Conservation (phyloP, 64 coral and sea anemone species). For the Acropora tenuis region DNA sequence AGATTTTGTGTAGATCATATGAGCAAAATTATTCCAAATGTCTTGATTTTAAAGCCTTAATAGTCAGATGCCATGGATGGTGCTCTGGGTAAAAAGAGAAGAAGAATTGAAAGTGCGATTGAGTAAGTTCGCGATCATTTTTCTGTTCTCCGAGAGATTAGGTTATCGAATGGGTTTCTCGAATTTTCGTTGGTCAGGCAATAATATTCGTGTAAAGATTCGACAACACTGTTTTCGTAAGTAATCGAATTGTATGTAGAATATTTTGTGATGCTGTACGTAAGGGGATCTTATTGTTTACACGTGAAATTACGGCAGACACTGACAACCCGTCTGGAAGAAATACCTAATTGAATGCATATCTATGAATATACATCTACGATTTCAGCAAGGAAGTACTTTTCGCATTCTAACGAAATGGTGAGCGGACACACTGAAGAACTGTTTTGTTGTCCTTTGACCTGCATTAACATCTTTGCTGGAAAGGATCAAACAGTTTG, state of each 20-base stretch:
- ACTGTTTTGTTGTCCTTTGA: background rate
- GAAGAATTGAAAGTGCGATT: background rate
- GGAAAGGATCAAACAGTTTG: background rate
- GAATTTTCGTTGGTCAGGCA: background rate
- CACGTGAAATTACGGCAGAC: background rate
- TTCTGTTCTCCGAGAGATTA: background rate
- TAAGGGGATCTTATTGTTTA: too few relatives aligned
- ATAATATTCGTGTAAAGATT: background rate
- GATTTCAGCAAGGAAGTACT: too few relatives aligned
- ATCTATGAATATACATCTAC: too few relatives aligned
- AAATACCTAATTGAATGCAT: too few relatives aligned
- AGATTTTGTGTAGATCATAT: background rate
- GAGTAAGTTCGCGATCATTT: conserved; percentile 17
- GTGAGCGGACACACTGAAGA: too few relatives aligned
- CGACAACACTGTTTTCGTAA: background rate
- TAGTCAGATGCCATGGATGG: background rate
- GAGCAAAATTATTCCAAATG: background rate
- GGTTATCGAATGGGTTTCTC: background rate
- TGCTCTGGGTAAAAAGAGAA: conserved; percentile 19
- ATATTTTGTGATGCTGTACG: too few relatives aligned
- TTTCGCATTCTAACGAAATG: too few relatives aligned
- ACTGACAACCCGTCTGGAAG: too few relatives aligned
- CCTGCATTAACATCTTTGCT: background rate
- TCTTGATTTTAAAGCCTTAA: background rate
- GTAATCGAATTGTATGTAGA: background rate